A percentile compares a stretch with the other conserved stretches of the same genome.
Conservation (phyloP, 2,113 vertebrate genomes). For the Centropus unirufus region DNA sequence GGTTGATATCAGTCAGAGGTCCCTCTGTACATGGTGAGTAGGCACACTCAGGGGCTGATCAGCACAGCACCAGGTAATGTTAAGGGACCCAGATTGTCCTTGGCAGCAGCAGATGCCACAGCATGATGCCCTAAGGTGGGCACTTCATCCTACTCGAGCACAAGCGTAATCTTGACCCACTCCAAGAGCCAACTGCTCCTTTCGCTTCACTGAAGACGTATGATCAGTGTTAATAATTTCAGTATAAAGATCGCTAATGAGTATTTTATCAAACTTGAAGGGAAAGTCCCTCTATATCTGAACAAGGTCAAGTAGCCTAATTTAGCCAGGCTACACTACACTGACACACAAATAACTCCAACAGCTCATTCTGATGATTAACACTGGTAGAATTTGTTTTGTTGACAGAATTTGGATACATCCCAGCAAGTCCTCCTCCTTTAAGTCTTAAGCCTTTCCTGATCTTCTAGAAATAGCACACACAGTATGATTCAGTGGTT, state of each 20-base stretch:
- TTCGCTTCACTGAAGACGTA: background rate
- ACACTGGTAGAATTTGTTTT: background rate
- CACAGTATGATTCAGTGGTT: background rate
- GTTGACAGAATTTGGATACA: constrained; percentile 28
- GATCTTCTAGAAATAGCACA: constrained; percentile 29
- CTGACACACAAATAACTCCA: background rate
- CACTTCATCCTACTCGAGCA: background rate
- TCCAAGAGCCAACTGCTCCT: background rate
- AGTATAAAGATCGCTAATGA: background rate
- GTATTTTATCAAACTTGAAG: background rate
- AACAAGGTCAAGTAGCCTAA: background rate
- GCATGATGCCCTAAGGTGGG: background rate
- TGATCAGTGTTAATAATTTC: background rate
- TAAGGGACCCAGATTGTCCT: background rate
- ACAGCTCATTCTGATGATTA: constrained; percentile 23
- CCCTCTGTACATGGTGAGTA: background rate
- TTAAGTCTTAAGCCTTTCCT: background rate
- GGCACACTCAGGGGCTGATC: background rate
- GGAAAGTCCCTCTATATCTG: background rate
- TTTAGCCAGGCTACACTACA: background rate
- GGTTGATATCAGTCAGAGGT: background rate
- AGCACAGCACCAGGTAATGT: background rate
- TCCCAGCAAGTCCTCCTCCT: background rate
- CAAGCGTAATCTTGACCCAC: rapidly evolving
- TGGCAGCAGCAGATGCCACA: background rate